Evolutionary conservation across 1,140 invertebrate genomes (phyloP).

Genomic region (Chelonus insularis): DNA sequence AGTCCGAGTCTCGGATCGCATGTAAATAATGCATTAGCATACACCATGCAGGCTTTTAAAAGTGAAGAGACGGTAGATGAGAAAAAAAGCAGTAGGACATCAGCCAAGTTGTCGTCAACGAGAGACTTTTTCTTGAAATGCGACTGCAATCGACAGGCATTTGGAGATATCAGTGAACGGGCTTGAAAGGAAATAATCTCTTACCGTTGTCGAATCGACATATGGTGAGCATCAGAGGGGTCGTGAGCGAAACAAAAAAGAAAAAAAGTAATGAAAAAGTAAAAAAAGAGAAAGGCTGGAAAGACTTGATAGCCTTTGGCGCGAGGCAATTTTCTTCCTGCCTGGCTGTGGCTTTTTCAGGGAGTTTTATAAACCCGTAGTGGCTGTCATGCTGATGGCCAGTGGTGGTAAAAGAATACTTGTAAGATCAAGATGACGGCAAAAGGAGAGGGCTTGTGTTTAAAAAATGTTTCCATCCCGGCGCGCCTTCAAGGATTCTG

Average conservation of each 20-base stretch:
- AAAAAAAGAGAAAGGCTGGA: slow-evolving; percentile 10
- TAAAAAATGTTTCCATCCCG: slow-evolving; percentile 30
- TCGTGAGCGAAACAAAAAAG: slow-evolving; percentile 5
- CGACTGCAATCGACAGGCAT: slow-evolving; percentile 11
- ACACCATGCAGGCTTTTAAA: slow-evolving; percentile 11
- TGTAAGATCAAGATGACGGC: background rate
- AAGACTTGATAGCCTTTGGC: slow-evolving; percentile 11
- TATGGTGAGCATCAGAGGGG: slow-evolving; percentile 6
- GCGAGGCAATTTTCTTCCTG: slow-evolving; percentile 32
- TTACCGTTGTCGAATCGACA: slow-evolving; percentile 7
- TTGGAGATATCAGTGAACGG: background rate
- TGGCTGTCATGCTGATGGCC: background rate
- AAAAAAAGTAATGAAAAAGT: slow-evolving; percentile 13
- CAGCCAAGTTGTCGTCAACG: background rate
- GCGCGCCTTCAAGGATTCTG: background rate
- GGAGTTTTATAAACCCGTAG: background rate
- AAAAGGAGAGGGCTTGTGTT: background rate
- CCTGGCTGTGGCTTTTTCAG: background rate
- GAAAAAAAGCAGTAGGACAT: background rate
- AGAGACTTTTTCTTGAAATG: slow-evolving; percentile 6
- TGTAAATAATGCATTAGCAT: slow-evolving; percentile 31
- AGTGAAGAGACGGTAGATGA: background rate
- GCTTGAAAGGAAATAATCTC: slow-evolving; percentile 12
- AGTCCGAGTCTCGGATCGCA: slow-evolving; percentile 23
- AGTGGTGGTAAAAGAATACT: background rate